Evolutionary conservation across 1,140 invertebrate genomes (phyloP), one percentile per base, ranked within the genome.

Genomic region (Brachionus paranguensis): DNA sequence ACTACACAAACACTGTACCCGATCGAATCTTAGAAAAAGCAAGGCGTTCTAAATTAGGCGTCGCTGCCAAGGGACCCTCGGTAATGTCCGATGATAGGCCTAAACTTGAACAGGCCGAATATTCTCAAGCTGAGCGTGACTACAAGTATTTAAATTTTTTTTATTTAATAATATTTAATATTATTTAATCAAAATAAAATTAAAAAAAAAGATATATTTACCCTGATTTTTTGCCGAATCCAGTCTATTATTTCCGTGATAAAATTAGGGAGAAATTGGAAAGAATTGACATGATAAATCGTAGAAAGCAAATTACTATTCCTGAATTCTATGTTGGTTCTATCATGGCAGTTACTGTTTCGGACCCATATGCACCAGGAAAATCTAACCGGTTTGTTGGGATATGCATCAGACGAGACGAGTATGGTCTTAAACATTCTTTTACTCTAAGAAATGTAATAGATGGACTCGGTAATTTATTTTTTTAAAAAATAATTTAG

Each of bases 291-390:
- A 99, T 99, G 97, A 86, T 98, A 1, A 92, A 93, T 72, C 91
- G 97, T 84, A 92, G 96, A 86, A 90, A 89, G 81, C 90, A 94
- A 84, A 91, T 99, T 84, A 93, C 94, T 87, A 94, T 99, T 85
- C 97, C 97, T 3, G 96, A 98, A 89, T 99, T 99, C 91, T 98
- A 98, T 91, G 96, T 98, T 87, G 96, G 96, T 65, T 95, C 94
- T 24, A 93, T 99, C 84, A 86, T 99, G 87, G 94, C 95, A 65
- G 95, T 99, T 1, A 94, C 93, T n/a, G 92, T 93, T 83, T 93
- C 95, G 1, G 96, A 99, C 90, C 91, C 90, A 53, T 94, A 97
- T 91, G 92, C 95, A 45, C 92, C 93, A 14, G 93, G 92, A 47
- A 98, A 98, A 90, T 90, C 90, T 0, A 96, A 93, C 87, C 91